phyloP scores from a whole-genome alignment of 2,888 invertebrate species.

The Graphium colonna region DNA sequence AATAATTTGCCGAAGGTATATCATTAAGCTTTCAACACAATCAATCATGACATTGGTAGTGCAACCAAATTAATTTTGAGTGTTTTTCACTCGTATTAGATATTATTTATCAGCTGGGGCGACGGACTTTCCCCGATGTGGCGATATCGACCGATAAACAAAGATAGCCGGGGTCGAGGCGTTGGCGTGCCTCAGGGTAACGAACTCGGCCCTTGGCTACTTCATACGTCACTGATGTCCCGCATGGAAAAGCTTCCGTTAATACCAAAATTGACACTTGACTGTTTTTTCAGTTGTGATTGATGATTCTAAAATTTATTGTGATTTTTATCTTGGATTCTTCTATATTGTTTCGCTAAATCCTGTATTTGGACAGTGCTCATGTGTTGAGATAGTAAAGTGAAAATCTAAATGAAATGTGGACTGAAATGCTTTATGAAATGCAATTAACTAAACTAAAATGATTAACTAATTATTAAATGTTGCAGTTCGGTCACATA shows the following conservation, averaged over 20 bases:
- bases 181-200: constrained; percentile 50
- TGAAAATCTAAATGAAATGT: too few species aligned
- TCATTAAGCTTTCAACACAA: constrained; percentile 4
- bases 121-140: constrained; percentile 44
- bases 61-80: not conserved
- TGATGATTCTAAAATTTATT: too few species aligned
- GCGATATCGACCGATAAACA: constrained; percentile 55
- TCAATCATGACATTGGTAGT: not conserved
- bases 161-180: constrained; percentile 45
- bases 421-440: too few species aligned
- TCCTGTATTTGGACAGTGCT: too few species aligned
- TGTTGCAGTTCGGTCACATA: too few species aligned
- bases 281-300: too few species aligned
- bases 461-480: too few species aligned
- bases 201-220: constrained; percentile 48
- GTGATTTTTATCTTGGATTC: too few species aligned
- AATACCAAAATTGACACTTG: not conserved
- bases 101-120: constrained; percentile 37
- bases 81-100: constrained; percentile 27
- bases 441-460: too few species aligned
- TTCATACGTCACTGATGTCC: constrained; percentile 3
- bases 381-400: not conserved
- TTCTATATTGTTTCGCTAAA: too few species aligned
- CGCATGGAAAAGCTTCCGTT: not conserved
- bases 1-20: too few species aligned